These are phyloP conservation scores for Cyanocitta stelleri DNA, from an alignment of 2,113 vertebrate species.

Conservation along the genomic window DNA sequence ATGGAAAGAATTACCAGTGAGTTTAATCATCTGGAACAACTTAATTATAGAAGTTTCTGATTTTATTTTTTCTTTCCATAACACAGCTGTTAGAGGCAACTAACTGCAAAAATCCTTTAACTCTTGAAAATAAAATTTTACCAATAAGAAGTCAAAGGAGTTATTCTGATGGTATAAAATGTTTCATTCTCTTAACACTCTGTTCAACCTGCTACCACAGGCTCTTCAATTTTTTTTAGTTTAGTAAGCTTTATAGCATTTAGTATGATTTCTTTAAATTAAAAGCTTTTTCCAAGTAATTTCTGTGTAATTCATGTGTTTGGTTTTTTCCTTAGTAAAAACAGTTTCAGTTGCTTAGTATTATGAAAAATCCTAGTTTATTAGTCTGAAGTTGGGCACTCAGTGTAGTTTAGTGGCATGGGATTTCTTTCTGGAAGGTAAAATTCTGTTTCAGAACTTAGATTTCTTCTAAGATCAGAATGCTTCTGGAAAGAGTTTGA, in stretches of 20 bases:
- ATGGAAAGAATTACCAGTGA: background rate
- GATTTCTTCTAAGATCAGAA: background rate
- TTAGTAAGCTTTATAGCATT: background rate
- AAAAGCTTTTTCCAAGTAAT: background rate
- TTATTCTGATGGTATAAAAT: background rate
- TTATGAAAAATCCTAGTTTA: background rate
- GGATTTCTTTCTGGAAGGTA: background rate
- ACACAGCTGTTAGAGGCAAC: background rate
- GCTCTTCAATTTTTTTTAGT: background rate
- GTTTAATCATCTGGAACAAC: conserved; percentile 11
- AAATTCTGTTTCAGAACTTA: background rate
- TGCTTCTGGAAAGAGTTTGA: background rate
- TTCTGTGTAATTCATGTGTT: background rate
- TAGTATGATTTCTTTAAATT: background rate
- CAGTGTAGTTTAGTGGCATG: background rate
- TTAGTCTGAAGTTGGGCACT: background rate
- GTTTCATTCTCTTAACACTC: background rate
- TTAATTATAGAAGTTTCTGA: background rate
- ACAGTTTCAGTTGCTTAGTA: background rate
- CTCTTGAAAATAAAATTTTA: background rate
- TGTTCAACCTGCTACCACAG: background rate
- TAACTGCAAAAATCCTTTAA: background rate
- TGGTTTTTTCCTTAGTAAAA: background rate
- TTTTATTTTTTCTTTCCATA: conserved; percentile 16
- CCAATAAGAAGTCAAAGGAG: background rate